Evolutionary conservation across 2,797 vertebrate genomes (phyloP), one percentile per base, ranked within the genome.

Genomic region (Ambastaia sidthimunki): DNA sequence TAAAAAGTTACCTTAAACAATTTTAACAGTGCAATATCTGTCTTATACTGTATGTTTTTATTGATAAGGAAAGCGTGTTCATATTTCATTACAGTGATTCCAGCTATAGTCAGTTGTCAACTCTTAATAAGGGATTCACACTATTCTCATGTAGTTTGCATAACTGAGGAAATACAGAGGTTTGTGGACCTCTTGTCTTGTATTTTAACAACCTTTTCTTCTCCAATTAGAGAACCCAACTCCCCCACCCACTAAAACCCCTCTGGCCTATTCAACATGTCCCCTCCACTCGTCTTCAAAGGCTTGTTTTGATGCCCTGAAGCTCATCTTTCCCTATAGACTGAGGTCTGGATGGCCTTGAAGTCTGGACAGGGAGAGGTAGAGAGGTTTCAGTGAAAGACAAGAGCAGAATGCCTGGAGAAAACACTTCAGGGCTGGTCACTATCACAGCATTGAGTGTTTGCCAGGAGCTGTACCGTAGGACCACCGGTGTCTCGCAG

Each of bases 251-350:
- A 83, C 82, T 85, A 83, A 87, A 83, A 85, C 83, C 48, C 85
- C 81, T 91, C 87, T 87, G 88, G 86, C 84, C 79, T 78, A 82
- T 89, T 89, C 75, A 87, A 91, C 89, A 92, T 88, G 88, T 92
- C 88, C 89, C 87, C 15, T 54, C 89, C 88, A 83, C 48, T 80
- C 5, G 0, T 88, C 92, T 93, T 93, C 91, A 94, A 93, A 93
- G 91, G 48, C 0, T 54, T 63, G 80, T 86, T 85, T 86, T 85
- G 88, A 88, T 90, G 74, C 87, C 88, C 87, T 79, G 69, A 62
- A 66, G 52, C 60, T 87, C 82, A 74, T 44, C 67, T 85, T 65
- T 89, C 89, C 84, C 87, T 44, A 0, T 86, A 87, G 88, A 85
- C 81, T 4, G 0, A 31, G 9, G 16, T 63, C 62, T 83, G 54